Percentiles rank a stretch among this genome's conserved stretches.
These are phyloP conservation scores for Octomys mimax DNA, from an alignment of 2,797 vertebrate species.

Conservation along the genomic window DNA sequence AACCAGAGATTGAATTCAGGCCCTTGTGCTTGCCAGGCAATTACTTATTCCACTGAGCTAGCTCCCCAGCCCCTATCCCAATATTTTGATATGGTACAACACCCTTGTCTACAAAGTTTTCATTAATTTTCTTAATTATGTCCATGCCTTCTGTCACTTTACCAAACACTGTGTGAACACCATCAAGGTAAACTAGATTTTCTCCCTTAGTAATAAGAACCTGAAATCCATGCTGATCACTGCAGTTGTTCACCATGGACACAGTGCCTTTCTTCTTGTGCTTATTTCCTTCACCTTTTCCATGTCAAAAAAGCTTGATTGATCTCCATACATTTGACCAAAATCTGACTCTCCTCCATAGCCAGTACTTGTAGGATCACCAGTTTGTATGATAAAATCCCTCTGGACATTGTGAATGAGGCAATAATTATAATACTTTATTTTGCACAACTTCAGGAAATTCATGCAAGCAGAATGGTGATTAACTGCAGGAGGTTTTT, in stretches of 20 bases:
- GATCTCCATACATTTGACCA: constrained; percentile 97
- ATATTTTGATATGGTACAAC: constrained; percentile 95
- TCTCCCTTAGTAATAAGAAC: constrained; percentile 97
- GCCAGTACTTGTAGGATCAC: constrained; percentile 84
- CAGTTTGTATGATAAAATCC: constrained; percentile 64
- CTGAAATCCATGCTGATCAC: constrained; percentile 96
- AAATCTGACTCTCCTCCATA: constrained; percentile 97
- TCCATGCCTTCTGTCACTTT: constrained; percentile 98
- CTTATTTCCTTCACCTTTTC: constrained; percentile 97
- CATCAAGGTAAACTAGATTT: constrained; percentile 96
- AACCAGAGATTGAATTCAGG: too few species aligned
- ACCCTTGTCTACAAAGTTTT: constrained; percentile 97
- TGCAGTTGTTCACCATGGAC: constrained; percentile 99
- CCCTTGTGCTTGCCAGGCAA: too few species aligned
- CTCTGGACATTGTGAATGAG: too few species aligned
- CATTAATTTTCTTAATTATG: constrained; percentile 95
- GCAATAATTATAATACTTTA: too few species aligned
- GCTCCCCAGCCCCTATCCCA: too few species aligned
- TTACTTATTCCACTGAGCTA: too few species aligned
- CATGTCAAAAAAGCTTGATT: constrained; percentile 96
- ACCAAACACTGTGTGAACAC: constrained; percentile 97
- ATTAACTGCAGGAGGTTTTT: neutral
- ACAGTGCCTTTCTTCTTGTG: constrained; percentile 97
- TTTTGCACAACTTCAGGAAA: too few species aligned
- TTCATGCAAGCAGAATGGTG: too few species aligned